Conservation (phyloP, 2,888 invertebrate genomes). For the Cotesia congregata region DNA sequence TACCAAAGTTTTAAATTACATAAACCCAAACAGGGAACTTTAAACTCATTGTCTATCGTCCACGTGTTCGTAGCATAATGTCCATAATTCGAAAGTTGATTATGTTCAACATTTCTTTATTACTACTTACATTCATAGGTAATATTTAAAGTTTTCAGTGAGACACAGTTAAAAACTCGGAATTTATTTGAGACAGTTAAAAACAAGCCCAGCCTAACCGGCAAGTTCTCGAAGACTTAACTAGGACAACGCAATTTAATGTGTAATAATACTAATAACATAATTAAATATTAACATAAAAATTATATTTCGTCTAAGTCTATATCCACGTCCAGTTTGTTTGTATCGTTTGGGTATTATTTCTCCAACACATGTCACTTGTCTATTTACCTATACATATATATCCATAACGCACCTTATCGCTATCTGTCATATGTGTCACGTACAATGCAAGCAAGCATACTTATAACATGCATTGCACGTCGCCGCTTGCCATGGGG, state of each 20-base stretch:
- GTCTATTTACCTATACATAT: neutral
- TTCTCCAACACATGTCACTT: neutral
- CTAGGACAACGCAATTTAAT: no score
- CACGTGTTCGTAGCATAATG: neutral
- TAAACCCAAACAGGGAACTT: neutral
- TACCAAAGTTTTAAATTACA: no score
- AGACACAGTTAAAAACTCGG: neutral
- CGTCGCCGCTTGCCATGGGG: conserved; percentile 1
- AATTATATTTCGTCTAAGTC: no score
- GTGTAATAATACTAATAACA: no score
- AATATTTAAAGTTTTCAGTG: neutral
- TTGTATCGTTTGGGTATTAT: neutral
- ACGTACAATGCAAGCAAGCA: neutral
- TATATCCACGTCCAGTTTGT: neutral
- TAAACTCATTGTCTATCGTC: neutral
- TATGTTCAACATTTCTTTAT: neutral
- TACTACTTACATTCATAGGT: neutral
- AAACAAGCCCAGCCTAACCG: no score
- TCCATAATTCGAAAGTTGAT: neutral
- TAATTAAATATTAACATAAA: no score
- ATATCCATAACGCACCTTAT: conserved; percentile 22
- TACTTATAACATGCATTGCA: conserved; percentile 21
- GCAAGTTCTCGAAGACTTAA: no score
- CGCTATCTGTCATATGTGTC: conserved; percentile 21
- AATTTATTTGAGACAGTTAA: no score